Conservation (phyloP, 2,888 invertebrate species). For the Tetheella fluctuosa region DNA sequence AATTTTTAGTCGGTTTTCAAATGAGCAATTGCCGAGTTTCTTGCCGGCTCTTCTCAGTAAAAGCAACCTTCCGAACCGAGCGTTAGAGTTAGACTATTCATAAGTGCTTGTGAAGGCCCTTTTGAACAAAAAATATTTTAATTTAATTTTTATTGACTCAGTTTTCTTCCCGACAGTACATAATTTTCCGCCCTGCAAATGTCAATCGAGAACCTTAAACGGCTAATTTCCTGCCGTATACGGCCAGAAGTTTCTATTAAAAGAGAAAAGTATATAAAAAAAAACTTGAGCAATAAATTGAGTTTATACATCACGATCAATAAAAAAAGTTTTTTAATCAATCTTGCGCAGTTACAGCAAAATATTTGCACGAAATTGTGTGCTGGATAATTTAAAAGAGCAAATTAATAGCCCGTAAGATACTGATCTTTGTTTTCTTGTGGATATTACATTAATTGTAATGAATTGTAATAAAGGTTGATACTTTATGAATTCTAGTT, state of each 20-base stretch:
- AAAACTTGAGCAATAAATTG: conserved; percentile 40
- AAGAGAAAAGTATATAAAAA: conserved; percentile 33
- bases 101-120: no score
- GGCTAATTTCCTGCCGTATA: conserved; percentile 45
- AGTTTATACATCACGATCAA: conserved; percentile 27
- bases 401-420: conserved; percentile 6
- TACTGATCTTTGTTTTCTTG: not conserved
- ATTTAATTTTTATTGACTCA: no score
- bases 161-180: conserved; percentile 30
- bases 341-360: conserved; percentile 30
- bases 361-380: conserved; percentile 37
- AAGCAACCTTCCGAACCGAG: no score
- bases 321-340: conserved; percentile 51
- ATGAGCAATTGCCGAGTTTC: no score
- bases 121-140: no score
- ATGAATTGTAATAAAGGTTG: not conserved
- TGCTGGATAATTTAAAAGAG: conserved; percentile 15
- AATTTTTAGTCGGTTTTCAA: no score
- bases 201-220: conserved; percentile 44
- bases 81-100: no score
- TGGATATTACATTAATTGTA: not conserved
- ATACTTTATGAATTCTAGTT: not conserved
- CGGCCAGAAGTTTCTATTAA: conserved; percentile 37
- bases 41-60: no score
- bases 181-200: conserved; percentile 44